Evolutionary conservation across 2,888 invertebrate genomes (phyloP).

Genomic region (Ctena decussata): DNA sequence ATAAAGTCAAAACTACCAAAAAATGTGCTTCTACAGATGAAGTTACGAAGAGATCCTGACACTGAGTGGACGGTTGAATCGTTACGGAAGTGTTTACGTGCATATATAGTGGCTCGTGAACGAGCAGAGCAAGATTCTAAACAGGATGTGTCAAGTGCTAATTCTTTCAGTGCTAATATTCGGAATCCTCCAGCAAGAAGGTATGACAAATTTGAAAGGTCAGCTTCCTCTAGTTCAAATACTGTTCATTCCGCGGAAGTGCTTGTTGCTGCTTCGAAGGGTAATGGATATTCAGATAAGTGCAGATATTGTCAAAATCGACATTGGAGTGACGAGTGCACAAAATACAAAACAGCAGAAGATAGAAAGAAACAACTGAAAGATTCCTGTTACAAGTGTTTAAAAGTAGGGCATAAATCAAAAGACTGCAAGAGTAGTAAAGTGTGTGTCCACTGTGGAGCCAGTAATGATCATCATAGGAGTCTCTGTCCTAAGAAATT

Average conservation of each 20-base stretch:
- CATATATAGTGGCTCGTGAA: not conserved
- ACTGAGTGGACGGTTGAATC: not conserved
- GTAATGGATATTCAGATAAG: not conserved
- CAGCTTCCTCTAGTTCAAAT: not conserved
- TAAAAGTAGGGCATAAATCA: constrained; percentile 26
- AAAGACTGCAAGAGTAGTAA: constrained; percentile 20
- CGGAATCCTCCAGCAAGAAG: not conserved
- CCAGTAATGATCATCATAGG: constrained; percentile 27
- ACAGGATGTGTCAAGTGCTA: not conserved
- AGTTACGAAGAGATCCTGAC: not conserved
- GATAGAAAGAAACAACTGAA: constrained; percentile 29
- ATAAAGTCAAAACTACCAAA: constrained; percentile 14
- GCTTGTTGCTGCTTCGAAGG: not conserved
- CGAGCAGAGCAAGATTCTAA: not conserved
- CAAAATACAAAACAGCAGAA: constrained; percentile 9
- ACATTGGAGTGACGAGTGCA: constrained; percentile 32
- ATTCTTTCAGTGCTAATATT: not conserved
- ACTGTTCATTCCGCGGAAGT: not conserved
- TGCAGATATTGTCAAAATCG: constrained; percentile 24
- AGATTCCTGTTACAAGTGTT: constrained; percentile 29
- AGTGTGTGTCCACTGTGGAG: constrained; percentile 34
- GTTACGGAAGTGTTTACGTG: not conserved
- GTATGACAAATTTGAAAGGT: not conserved
- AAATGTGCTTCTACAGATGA: constrained; percentile 4
- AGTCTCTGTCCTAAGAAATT: constrained; percentile 37